Evolutionary conservation across 2,888 invertebrate species (phyloP).

Genomic region (Penaeus monodon): DNA sequence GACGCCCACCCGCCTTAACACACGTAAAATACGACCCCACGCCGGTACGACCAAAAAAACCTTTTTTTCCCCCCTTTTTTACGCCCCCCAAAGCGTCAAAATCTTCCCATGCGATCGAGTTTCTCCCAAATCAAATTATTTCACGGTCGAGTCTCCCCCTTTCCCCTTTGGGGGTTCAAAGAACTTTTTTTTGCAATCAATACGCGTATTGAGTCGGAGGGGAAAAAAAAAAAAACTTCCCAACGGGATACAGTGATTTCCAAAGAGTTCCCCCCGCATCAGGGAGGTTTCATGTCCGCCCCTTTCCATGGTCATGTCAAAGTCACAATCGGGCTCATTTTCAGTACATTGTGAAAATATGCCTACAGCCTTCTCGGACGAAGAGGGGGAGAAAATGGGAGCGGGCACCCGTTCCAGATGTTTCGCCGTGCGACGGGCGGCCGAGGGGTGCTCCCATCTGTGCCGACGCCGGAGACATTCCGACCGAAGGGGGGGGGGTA

Average conservation of each 20-base stretch:
- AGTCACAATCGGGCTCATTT: conserved; percentile 54
- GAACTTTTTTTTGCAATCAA: neutral
- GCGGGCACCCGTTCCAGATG: conserved; percentile 15
- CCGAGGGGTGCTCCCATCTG: conserved; percentile 40
- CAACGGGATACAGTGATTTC: conserved; percentile 46
- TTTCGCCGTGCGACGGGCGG: conserved; percentile 18
- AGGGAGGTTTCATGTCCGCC: conserved; percentile 45
- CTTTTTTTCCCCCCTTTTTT: too few species aligned
- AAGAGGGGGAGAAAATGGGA: neutral
- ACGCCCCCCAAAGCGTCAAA: too few species aligned
- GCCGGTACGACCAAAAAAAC: too few species aligned
- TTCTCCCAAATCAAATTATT: too few species aligned
- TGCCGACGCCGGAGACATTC: neutral
- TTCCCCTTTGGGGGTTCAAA: too few species aligned
- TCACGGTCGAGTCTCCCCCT: too few species aligned
- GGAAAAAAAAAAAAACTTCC: conserved; percentile 23
- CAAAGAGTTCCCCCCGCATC: conserved; percentile 43
- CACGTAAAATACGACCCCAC: too few species aligned
- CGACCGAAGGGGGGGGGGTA: neutral
- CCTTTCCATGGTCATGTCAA: conserved; percentile 49
- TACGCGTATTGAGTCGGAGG: neutral
- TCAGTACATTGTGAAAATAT: conserved; percentile 43
- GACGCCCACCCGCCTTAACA: too few species aligned
- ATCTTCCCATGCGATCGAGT: too few species aligned
- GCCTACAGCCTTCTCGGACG: neutral